A percentile compares a stretch with the other conserved stretches of the same genome.
Conservation (phyloP, 2,888 invertebrate genomes). For the Timandra comae region DNA sequence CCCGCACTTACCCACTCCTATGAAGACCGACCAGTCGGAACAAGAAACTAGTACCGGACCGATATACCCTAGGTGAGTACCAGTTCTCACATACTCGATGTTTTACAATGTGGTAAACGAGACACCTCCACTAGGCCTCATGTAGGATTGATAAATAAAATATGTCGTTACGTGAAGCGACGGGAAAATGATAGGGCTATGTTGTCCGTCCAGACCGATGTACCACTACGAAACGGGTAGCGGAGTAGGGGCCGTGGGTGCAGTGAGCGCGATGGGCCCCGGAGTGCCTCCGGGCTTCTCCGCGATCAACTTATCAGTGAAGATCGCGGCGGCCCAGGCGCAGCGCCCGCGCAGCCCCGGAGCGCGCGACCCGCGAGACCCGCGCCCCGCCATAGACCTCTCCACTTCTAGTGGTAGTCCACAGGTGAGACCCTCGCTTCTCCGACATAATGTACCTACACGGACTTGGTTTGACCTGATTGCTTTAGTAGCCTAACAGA, state of each 20-base stretch:
- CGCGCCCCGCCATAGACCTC: constrained; percentile 89
- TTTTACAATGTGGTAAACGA: constrained; percentile 67
- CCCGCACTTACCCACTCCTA: constrained; percentile 75
- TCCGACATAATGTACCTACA: too few relatives aligned
- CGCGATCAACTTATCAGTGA: constrained; percentile 89
- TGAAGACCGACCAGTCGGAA: constrained; percentile 83
- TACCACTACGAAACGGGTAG: constrained; percentile 84
- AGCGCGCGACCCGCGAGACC: constrained; percentile 84
- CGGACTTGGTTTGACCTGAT: constrained; percentile 1
- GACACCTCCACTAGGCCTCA: constrained; percentile 23
- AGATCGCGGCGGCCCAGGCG: constrained; percentile 86
- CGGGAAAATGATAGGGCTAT: constrained; percentile 11
- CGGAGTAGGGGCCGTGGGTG: constrained; percentile 76
- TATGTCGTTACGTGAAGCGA: not conserved
- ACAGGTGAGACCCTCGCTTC: constrained; percentile 77
- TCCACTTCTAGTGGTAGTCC: constrained; percentile 93
- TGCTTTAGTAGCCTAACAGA: not conserved
- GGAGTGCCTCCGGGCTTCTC: constrained; percentile 86
- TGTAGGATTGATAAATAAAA: not conserved
- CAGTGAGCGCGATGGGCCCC: constrained; percentile 80
- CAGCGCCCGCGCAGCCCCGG: constrained; percentile 84
- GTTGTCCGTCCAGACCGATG: constrained; percentile 80
- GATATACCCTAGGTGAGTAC: constrained; percentile 82
- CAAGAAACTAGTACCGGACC: constrained; percentile 82
- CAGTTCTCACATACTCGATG: constrained; percentile 18